phyloP scores from a whole-genome alignment of 2,888 invertebrate species.

The Dryadula phaetusa region DNA sequence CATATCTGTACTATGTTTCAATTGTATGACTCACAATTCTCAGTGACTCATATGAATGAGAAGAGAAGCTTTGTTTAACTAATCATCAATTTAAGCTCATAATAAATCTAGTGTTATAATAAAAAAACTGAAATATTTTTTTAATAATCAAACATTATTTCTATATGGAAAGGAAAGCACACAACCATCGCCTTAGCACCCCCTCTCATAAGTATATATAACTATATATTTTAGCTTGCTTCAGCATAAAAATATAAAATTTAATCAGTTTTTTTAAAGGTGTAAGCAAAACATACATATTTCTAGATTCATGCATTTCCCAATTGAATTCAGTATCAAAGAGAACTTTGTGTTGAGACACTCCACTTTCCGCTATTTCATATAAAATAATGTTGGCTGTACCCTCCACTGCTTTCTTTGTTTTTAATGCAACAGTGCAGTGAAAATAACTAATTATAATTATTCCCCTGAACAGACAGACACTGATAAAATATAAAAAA shows the following conservation, averaged over 20 bases:
- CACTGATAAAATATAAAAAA: too few relatives aligned
- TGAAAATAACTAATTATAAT: neutral
- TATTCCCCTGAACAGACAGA: neutral
- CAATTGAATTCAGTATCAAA: too few relatives aligned
- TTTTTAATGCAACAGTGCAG: too few relatives aligned
- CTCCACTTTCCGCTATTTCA: too few relatives aligned
- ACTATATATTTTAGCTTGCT: neutral
- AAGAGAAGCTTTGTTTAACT: neutral
- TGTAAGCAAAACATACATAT: neutral
- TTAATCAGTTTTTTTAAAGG: neutral
- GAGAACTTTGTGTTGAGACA: neutral
- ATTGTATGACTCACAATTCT: neutral
- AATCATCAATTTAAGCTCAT: neutral
- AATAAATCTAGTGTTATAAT: slow-evolving; percentile 6
- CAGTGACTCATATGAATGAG: neutral
- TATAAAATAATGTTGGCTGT: too few relatives aligned
- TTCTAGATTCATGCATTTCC: too few relatives aligned
- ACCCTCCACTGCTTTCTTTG: too few relatives aligned
- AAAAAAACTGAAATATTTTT: slow-evolving; percentile 1
- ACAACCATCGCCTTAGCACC: slow-evolving; percentile 43
- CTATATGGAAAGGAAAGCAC: slow-evolving; percentile 27
- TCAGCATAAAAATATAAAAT: slow-evolving; percentile 7
- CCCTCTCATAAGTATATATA: slow-evolving; percentile 23
- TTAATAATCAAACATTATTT: slow-evolving; percentile 13
- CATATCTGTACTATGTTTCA: neutral